Evolutionary conservation across 2,888 invertebrate genomes (phyloP), one percentile per base, ranked within the genome.

Genomic region (Agonum fuliginosum): DNA sequence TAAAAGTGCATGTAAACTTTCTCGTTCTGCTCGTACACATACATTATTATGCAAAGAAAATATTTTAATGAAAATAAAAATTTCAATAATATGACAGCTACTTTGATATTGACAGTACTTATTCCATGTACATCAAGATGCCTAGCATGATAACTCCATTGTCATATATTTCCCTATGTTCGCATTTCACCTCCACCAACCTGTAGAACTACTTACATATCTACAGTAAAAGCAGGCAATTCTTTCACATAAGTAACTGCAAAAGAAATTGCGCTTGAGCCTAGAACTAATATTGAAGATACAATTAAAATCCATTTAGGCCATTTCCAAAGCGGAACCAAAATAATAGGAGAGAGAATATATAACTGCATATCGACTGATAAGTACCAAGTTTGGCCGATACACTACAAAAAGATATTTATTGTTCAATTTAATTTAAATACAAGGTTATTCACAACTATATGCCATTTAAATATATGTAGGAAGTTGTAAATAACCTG

Each of bases 321-420:
- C 69, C 72, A 78, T 69, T 76, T 78, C 78, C 78, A 79, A 12
- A 80, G 30, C 22, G 79, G 79, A 65, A 79, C 48, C 8, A 80
- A 41, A 20, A 81, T 62, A 2, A 81, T 6, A n/a, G 81, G 81
- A n/a, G 81, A 79, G 0, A 80, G 8, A 3, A 80, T 22, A 43
- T 79, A 81, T 5, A 80, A 67, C 48, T 80, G 80, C 65, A 80
- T 80, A 24, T 81, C 81, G 2, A 79, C 79, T 34, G 81, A 65
- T 19, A 81, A 43, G 43, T 80, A 81, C 81, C 81, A 80, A 0
- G 79, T 65, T 34, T 78, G 80, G 2, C 54, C 75, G 0, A 83
- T 74, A 54, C 84, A 84, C 83, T 84, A 79, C 14, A 77, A 82
- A 81, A 22, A n/a, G 34, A 37, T 73, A 20, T 8, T 14, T 27